Evolutionary conservation across 1,140 invertebrate species (phyloP).

Genomic region (Rhyzopertha dominica): DNA sequence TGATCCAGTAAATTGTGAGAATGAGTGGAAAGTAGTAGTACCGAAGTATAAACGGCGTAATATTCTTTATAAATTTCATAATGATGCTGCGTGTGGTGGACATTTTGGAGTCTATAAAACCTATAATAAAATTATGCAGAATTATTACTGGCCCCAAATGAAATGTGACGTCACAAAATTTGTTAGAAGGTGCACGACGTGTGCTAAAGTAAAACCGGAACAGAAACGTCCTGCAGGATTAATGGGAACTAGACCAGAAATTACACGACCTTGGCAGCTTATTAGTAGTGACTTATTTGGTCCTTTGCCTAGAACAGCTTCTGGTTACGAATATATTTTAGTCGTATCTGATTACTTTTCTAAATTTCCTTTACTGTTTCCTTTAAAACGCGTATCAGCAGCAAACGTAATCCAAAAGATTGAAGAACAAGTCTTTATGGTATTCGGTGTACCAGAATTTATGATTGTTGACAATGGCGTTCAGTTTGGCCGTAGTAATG

Average conservation of each 20-base stretch:
- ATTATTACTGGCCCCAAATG: constrained; percentile 8
- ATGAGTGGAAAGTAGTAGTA: constrained; percentile 9
- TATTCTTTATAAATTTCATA: background rate
- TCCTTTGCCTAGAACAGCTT: constrained; percentile 5
- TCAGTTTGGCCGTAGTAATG: too few species aligned
- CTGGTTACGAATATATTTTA: too few species aligned
- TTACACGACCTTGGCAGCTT: constrained; percentile 3
- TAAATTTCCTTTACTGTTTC: too few species aligned
- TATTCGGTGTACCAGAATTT: too few species aligned
- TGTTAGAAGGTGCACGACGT: constrained; percentile 1
- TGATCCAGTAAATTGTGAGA: too few species aligned
- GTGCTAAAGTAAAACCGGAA: constrained; percentile 3
- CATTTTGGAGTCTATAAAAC: constrained; percentile 10
- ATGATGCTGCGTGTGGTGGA: background rate
- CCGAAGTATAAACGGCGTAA: constrained; percentile 1
- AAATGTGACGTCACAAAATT: constrained; percentile 4
- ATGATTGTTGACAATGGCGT: too few species aligned
- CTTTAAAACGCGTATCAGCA: too few species aligned
- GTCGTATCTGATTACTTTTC: too few species aligned
- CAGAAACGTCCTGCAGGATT: constrained; percentile 1
- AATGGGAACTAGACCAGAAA: constrained; percentile 3
- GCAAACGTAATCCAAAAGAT: too few species aligned
- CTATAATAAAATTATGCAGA: constrained; percentile 5
- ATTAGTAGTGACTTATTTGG: constrained; percentile 6
- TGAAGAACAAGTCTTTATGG: too few species aligned